Base-by-base conservation (phyloP, 2,888 invertebrate species). In the Charanyca ferruginea region DNA sequence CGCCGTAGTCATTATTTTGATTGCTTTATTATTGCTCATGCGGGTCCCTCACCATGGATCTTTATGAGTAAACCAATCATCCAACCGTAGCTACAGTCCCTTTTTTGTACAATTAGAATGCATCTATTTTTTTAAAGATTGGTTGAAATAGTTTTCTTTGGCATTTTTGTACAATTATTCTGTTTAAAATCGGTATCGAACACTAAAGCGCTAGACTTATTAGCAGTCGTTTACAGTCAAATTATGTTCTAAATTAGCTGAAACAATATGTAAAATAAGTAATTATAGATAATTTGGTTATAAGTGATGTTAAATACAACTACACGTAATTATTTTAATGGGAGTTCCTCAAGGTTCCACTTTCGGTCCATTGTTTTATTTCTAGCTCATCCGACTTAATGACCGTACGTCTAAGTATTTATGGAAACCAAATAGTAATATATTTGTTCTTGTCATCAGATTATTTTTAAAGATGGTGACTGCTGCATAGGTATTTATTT, bases 291-390 rank as follows among this genome's bases (percentile, higher is more conserved):
- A 42, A 58, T 77, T 58, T 42, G 20, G 7, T 20, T 25, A 23
- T 20, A 11, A 44, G 32, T 6, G 28, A 6, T 22, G n/a, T 32
- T 20, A 22, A 28, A 25, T 9, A 28, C 9, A 38, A 35, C 32
- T 59, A 44, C 42, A 45, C 48, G 51, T 28, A 32, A 58, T 63
- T 71, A 54, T 59, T 67, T 13, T 64, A 66, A 75, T 78, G 44
- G 75, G 81, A 48, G 71, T 82, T 58, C 79, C 58, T 67, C 85
- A 84, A 83, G 83, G 85, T 67, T 68, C 53, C 28, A 62, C 48
- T 72, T 65, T 77, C 38, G 68, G 75, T 13, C 71, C 77, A 83
- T 84, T 85, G 77, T 81, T 80, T 49, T 44, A 52, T 73, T 69
- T 73, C 55, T 68, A 66, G 74, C 63, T 75, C 58, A 63, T 76